Evolutionary conservation across 2,888 invertebrate species (phyloP), one percentile per base, ranked within the genome.

Genomic region (Limnephilus auricula): DNA sequence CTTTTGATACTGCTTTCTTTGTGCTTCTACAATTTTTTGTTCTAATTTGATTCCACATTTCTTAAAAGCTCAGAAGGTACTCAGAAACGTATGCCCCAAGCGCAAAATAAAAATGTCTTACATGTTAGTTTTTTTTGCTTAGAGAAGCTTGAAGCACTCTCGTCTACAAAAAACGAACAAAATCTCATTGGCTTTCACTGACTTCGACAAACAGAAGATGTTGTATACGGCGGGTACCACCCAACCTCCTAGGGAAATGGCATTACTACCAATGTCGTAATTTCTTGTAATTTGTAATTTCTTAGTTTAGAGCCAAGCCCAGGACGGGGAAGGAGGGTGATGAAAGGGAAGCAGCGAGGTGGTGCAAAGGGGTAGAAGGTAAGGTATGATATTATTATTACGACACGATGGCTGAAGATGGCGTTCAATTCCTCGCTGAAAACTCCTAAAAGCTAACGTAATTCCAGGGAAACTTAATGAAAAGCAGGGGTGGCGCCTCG

Each of bases 201-300:
- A n/a, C 25, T 65, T 65, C 65, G 25, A n/a, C 25, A 65, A 65
- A 65, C 65, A 65, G 25, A 65, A 25, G 65, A 65, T 65, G 25
- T n/a, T 65, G 65, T 65, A 65, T 65, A 25, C 82, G 34, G 2
- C 34, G 10, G 34, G 34, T 34, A 34, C 87, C 87, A 15, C 32
- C 32, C 87, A 78, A 13, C 31, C 65, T 30, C 50, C 31, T 78
- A 5, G 31, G 32, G 79, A 80, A 88, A 80, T 88, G 88, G 80
- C 88, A 79, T 92, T 91, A 91, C 90, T 86, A 65, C 91, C 89
- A 34, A 91, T 84, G 91, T 92, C 92, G 91, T 92, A 92, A 92
- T 92, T 92, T 90, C 90, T 90, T 89, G 90, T 91, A 92, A 92
- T 92, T 92, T 92, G 92, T 92, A 92, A 92, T 92, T 90, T 92